phyloP scores from a whole-genome alignment of 2,113 vertebrate genomes.

The Tauraco erythrolophus region DNA sequence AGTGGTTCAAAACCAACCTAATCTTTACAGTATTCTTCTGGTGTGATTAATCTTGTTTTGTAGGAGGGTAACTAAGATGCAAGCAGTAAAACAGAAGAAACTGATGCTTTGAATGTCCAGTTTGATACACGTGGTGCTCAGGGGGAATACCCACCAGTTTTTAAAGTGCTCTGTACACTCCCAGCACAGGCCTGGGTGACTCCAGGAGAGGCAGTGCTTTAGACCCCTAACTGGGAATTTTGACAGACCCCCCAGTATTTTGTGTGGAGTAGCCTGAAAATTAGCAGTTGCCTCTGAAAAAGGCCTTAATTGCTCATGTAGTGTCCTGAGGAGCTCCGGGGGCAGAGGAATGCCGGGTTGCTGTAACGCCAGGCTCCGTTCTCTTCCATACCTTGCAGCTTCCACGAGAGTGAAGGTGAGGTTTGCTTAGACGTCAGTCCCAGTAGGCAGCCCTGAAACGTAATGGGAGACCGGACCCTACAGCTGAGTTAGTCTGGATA shows the following conservation, averaged over 20 bases:
- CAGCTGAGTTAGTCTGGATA: background rate
- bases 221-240: background rate
- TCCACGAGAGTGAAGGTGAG: background rate
- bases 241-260: background rate
- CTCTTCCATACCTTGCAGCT: background rate
- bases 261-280: background rate
- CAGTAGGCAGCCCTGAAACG: background rate
- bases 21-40: background rate
- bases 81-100: background rate
- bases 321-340: background rate
- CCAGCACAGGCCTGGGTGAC: background rate
- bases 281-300: background rate
- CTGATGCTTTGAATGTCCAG: rapidly evolving
- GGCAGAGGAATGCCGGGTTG: background rate
- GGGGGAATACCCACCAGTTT: background rate
- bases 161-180: background rate
- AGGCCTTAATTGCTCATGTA: no score
- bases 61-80: background rate
- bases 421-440: background rate
- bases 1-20: background rate
- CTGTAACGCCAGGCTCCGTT: rapidly evolving
- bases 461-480: rapidly evolving
- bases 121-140: background rate
- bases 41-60: background rate
- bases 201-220: background rate